These are phyloP conservation scores for Dinocampus coccinellae DNA, from an alignment of 2,888 invertebrate genomes.

Conservation along the genomic window DNA sequence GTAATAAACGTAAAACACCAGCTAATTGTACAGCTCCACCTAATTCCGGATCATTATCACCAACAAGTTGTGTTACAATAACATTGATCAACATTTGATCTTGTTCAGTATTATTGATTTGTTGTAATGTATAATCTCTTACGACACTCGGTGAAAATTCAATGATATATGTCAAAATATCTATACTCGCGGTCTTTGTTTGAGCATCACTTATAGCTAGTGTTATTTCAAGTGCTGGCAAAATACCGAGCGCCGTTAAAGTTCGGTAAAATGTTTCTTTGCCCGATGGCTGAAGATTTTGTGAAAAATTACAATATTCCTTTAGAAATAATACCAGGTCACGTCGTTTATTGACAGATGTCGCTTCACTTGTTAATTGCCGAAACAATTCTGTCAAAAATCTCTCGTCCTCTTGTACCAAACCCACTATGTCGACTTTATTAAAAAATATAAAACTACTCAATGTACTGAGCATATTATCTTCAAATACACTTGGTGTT, in stretches of 20 bases:
- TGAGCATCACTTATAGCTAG: slow-evolving; percentile 91
- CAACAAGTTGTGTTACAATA: slow-evolving; percentile 98
- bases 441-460: slow-evolving; percentile 99
- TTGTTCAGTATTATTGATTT: slow-evolving; percentile 90
- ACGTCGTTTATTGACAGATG: slow-evolving; percentile 85
- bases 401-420: slow-evolving; percentile 97
- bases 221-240: slow-evolving; percentile 91
- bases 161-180: slow-evolving; percentile 97
- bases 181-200: slow-evolving; percentile 97
- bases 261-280: slow-evolving; percentile 98
- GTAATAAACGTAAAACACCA: slow-evolving; percentile 90
- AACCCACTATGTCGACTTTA: slow-evolving; percentile 98
- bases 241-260: slow-evolving; percentile 87
- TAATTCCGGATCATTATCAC: slow-evolving; percentile 96
- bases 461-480: slow-evolving; percentile 96
- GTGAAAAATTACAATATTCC: slow-evolving; percentile 99
- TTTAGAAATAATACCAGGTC: slow-evolving; percentile 98
- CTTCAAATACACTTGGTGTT: slow-evolving; percentile 98
- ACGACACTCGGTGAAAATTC: slow-evolving; percentile 98
- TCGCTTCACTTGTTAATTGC: slow-evolving; percentile 90
- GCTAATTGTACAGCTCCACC: slow-evolving; percentile 98
- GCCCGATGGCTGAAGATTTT: slow-evolving; percentile 96
- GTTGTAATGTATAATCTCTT: slow-evolving; percentile 95
- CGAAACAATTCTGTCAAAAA: slow-evolving; percentile 96
- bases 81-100: slow-evolving; percentile 96